These are phyloP conservation scores for Psilanteris sp. DNA, from an alignment of 1,140 invertebrate species.

Conservation along the genomic window DNA sequence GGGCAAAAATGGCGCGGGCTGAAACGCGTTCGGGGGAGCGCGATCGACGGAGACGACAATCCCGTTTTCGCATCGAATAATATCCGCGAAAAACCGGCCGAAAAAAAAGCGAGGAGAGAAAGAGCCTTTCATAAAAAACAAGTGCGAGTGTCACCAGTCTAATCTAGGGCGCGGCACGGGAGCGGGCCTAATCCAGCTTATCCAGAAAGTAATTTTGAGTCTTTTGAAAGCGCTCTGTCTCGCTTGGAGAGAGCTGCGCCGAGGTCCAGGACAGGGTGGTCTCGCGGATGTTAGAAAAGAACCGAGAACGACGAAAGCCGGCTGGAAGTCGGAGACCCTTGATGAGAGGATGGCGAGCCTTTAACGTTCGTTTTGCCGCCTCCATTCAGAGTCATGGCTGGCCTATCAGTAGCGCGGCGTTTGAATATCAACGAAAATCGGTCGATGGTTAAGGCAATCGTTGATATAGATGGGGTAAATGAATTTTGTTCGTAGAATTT, in stretches of 20 bases:
- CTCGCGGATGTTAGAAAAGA: constrained; percentile 61
- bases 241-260: constrained; percentile 43
- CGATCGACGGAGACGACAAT: constrained; percentile 37
- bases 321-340: constrained; percentile 67
- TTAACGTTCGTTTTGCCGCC: constrained; percentile 40
- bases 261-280: constrained; percentile 59
- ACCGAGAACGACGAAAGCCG: constrained; percentile 55
- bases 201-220: constrained; percentile 81
- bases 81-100: constrained; percentile 56
- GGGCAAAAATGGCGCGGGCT: not conserved
- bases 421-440: no score
- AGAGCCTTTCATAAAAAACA: constrained; percentile 60
- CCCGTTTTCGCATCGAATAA: constrained; percentile 54
- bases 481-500: no score
- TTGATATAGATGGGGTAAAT: no score
- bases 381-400: no score
- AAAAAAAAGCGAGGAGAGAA: no score
- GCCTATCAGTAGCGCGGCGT: no score
- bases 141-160: constrained; percentile 74
- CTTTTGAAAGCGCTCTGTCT: constrained; percentile 76
- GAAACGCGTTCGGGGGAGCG: constrained; percentile 36
- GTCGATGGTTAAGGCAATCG: no score
- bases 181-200: constrained; percentile 80
- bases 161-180: constrained; percentile 76
- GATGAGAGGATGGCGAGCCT: constrained; percentile 22